A percentile compares a stretch with the other conserved stretches of the same genome.
phyloP scores from a whole-genome alignment of 53 echinoderm and acorn worm species.

The Holothuria leucospilota region DNA sequence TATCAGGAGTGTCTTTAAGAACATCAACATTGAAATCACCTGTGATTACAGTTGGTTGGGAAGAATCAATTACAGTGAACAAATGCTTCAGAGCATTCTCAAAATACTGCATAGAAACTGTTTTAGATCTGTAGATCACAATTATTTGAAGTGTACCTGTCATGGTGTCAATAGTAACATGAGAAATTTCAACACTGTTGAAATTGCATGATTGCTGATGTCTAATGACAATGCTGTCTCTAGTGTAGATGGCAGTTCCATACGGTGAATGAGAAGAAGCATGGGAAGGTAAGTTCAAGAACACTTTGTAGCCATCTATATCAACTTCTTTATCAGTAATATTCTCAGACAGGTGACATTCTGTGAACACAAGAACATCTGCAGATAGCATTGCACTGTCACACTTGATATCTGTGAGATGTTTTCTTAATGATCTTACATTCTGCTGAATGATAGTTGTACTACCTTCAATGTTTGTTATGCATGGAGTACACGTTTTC shows the following conservation, averaged over 20 bases:
- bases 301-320: slow-evolving; percentile 32
- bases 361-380: slow-evolving; percentile 44
- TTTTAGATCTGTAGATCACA: slow-evolving; percentile 28
- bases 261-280: slow-evolving; percentile 4
- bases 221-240: background rate
- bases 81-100: background rate
- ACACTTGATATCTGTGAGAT: background rate
- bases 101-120: background rate
- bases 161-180: background rate
- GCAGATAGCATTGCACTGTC: slow-evolving; percentile 15
- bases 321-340: background rate
- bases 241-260: slow-evolving; percentile 30
- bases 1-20: background rate
- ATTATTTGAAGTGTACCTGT: slow-evolving; percentile 15
- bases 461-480: background rate
- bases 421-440: slow-evolving; percentile 30
- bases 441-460: background rate
- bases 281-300: background rate
- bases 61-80: background rate
- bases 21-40: slow-evolving; percentile 54
- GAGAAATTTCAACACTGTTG: too few species aligned
- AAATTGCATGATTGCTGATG: too few species aligned
- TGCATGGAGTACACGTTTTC: background rate
- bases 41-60: slow-evolving; percentile 18
- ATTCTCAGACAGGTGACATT: slow-evolving; percentile 6